Percentiles rank a stretch among this genome's conserved stretches.
phyloP scores from a whole-genome alignment of 37 sponge, comb jelly and placozoan genomes.

The Cliona cf. orientalis region DNA sequence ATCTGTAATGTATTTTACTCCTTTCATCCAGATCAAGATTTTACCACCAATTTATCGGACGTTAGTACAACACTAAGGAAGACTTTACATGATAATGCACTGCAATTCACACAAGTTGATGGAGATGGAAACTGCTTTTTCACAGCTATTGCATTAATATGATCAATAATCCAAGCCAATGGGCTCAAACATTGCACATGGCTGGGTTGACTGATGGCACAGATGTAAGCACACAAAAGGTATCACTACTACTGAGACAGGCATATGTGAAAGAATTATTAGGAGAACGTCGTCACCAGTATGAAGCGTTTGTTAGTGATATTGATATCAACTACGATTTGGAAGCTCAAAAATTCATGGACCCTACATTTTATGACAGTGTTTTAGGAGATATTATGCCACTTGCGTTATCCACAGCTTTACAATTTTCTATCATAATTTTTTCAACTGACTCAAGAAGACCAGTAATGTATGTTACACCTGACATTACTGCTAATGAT shows the following conservation, averaged over 20 bases:
- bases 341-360: slow-evolving; percentile 11
- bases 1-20: neutral
- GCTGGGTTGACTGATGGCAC: neutral
- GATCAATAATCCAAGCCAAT: neutral
- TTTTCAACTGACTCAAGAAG: no score
- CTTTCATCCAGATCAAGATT: neutral
- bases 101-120: neutral
- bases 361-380: neutral
- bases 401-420: neutral
- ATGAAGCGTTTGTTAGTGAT: slow-evolving; percentile 18
- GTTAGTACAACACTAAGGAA: neutral
- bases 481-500: no score
- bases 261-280: slow-evolving; percentile 8
- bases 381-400: slow-evolving; percentile 18
- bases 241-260: neutral
- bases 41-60: no score
- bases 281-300: neutral
- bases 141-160: slow-evolving; percentile 16
- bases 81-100: neutral
- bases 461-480: no score
- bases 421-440: neutral
- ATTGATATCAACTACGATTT: neutral
- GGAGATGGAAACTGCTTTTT: slow-evolving; percentile 40
- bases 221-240: neutral
- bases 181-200: neutral